Evolutionary conservation across 1,140 invertebrate genomes (phyloP), one percentile per base, ranked within the genome.

Genomic region (Aphidius ervi): DNA sequence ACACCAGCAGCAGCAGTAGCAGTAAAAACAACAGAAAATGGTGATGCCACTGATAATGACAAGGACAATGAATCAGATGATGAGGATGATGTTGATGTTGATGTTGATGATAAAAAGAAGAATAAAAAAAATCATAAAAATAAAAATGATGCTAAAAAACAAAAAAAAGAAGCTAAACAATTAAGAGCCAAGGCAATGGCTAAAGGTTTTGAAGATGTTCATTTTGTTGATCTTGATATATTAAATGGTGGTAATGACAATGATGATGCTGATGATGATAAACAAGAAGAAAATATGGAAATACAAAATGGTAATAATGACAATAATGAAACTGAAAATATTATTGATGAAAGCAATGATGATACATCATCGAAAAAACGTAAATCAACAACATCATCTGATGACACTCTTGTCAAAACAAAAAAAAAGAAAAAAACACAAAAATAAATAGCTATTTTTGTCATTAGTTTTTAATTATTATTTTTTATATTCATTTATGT

Each of bases 81-180:
- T 9, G 62, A 67, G n/a, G 56, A 64, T 31, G 45, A 46, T 46
- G 8, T 53, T 58, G 41, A 49, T 31, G 40, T 62, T 58, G 39
- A 65, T 10, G 20, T 0, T 37, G 5, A 68, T 68, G 9, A 67
- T 55, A 49, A 67, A 6, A 70, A 71, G 45, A 71, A 69, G 46
- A 69, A 70, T 39, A 68, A 69, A 46, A 74, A 76, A 46, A 73
- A 72, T 50, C 72, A 67, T n/a, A 75, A 66, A 49, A 69, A 67
- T 55, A 71, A 67, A 41, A 80, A 74, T 56, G 73, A 79, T 23
- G 77, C 74, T 8, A 70, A 72, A 41, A 75, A 77, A 63, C 64
- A 81, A 46, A 82, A 81, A 62, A 82, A 81, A 64, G 73, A 81
- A 63, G 67, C 79, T n/a, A 73, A 73, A 53, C 68, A 74, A 52